phyloP scores from a whole-genome alignment of 2,113 vertebrate genomes.

The Myanophis thanlyinensis region DNA sequence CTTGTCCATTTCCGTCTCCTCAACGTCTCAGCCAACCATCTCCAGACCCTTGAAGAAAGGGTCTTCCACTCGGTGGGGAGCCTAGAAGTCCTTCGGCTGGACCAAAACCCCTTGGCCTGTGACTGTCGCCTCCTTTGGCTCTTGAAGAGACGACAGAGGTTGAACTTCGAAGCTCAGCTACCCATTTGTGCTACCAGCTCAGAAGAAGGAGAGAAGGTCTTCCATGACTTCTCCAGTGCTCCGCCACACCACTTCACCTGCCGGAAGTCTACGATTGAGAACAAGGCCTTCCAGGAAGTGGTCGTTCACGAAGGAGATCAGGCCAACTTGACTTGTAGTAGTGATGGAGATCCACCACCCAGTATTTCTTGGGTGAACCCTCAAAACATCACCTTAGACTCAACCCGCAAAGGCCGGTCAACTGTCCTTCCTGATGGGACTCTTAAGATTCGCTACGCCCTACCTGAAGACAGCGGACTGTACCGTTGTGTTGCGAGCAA shows the following conservation, averaged over 20 bases:
- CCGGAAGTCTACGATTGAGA: conserved; percentile 73
- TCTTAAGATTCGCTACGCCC: conserved; percentile 80
- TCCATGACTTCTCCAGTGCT: conserved; percentile 80
- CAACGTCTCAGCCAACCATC: conserved; percentile 82
- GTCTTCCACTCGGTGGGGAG: conserved; percentile 82
- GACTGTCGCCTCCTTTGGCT: conserved; percentile 90
- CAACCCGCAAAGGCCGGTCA: conserved; percentile 64
- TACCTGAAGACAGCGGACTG: conserved; percentile 77
- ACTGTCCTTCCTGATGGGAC: conserved; percentile 78
- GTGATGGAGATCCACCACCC: conserved; percentile 81
- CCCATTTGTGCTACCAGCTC: conserved; percentile 78
- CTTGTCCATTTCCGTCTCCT: conserved; percentile 78
- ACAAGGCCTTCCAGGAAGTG: conserved; percentile 68
- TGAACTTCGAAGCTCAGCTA: conserved; percentile 79
- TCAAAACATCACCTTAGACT: conserved; percentile 64
- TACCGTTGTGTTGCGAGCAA: conserved; percentile 83
- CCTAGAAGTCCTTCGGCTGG: conserved; percentile 80
- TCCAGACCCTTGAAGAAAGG: conserved; percentile 80
- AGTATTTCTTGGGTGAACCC: conserved; percentile 79
- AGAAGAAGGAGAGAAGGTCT: conserved; percentile 65
- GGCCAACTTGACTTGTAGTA: conserved; percentile 78
- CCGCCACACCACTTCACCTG: conserved; percentile 80
- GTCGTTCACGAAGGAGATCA: conserved; percentile 77
- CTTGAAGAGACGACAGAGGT: conserved; percentile 68
- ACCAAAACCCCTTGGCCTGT: conserved; percentile 83